Evolutionary conservation across 1,140 invertebrate species (phyloP), one percentile per base, ranked within the genome.

Genomic region (Bombus pascuorum): DNA sequence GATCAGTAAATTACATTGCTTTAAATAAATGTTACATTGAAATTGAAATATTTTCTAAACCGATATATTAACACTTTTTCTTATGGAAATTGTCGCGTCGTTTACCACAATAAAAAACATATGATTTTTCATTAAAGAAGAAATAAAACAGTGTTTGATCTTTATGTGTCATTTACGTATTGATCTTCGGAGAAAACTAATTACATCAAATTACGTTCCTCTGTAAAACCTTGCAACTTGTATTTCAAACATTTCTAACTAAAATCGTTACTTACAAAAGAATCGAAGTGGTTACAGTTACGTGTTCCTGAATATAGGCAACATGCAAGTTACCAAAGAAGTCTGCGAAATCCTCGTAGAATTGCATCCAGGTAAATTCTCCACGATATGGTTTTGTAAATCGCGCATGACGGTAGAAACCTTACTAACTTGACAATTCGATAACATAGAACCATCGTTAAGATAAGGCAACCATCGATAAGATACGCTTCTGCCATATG

Each of bases 401-500:
- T 72, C 18, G 66, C n/a, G 10, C 32, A 12, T 44, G 6, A 71
- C 62, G 8, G 34, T 44, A 13, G 57, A 44, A 76, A 90, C 32
- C 57, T 28, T 28, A 90, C 88, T 86, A 68, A 83, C 66, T 85
- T 57, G 39, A 65, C 62, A 44, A 78, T 53, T 39, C 34, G 79
- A 87, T 89, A 83, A 78, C 25, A 22, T 42, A 37, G 37, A 15
- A 47, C 34, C 65, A 68, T 34, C 39, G 89, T 90, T 90, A 88
- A 90, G 89, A 90, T 90, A 88, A 47, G 15, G 44, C 18, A 15
- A 47, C 32, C 57, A 68, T 25, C n/a, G 89, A 90, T 90, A 90
- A 90, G 89, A 90, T 90, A 88, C 44, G 15, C 3, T 18, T 10
- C 39, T 15, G 37, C 18, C 2, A 22, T 28, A 9, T 34, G 89